Conservation (phyloP, 2,888 invertebrate species). For the Mesoligia furuncula region DNA sequence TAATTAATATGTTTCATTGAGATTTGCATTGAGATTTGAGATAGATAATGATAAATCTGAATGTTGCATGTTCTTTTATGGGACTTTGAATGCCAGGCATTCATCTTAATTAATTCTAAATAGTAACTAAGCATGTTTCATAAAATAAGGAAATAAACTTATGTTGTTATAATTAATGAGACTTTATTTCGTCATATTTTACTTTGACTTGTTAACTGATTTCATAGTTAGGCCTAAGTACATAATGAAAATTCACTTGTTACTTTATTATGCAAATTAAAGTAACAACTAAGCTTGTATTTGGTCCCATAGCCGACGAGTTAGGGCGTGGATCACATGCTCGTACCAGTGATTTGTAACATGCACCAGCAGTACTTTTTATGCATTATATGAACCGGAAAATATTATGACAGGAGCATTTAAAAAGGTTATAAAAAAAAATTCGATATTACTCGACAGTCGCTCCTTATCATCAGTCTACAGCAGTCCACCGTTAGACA, state of each 20-base stretch:
- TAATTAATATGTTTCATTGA: conserved; percentile 54
- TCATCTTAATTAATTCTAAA: conserved; percentile 39
- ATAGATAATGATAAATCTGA: conserved; percentile 48
- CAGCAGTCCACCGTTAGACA: background rate
- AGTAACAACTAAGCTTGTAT: background rate
- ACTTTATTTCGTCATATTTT: background rate
- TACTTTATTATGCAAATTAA: background rate
- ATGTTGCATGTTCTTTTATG: conserved; percentile 51
- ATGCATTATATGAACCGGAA: background rate
- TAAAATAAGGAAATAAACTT: conserved; percentile 4
- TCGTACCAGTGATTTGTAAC: background rate
- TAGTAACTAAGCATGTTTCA: conserved; percentile 9
- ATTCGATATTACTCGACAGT: background rate
- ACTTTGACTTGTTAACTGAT: background rate
- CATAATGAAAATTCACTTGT: background rate
- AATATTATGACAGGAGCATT: background rate
- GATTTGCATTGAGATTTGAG: conserved; percentile 54
- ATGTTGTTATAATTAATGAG: conserved; percentile 8
- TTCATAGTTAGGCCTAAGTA: background rate
- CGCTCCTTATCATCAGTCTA: background rate
- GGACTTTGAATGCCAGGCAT: conserved; percentile 38
- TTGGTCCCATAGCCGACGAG: background rate
- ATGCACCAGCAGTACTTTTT: background rate
- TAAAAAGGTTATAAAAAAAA: no score
- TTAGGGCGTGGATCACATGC: background rate